Base-by-base conservation (phyloP, 2,888 invertebrate genomes). In the Geophilus truncorum region DNA sequence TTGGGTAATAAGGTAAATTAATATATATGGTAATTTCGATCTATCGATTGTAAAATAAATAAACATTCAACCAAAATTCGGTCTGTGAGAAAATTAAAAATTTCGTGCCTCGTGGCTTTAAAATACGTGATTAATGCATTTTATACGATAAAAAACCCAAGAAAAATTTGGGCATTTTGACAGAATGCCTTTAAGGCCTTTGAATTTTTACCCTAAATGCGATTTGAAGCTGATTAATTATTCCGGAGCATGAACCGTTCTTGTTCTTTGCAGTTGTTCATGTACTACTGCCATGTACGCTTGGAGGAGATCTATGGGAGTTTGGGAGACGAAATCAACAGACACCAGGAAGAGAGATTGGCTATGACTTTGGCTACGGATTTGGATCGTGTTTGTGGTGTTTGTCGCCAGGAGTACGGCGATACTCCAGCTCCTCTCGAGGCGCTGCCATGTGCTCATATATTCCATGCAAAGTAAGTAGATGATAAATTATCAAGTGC, bases 391-490 rank as follows among this genome's bases (percentile, higher is more conserved):
- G 90, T 91, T 57, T 96, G 96, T 85, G 95, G 94, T 0, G 91
- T 93, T 5, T 95, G 95, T 86, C 86, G 85, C 75, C 92, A 93
- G 83, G 91, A 93, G 1, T 92, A 95, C 83, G 93, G 93, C 1
- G 91, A 92, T 83, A 91, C 92, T 0, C 92, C 92, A 84, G 91
- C 91, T 80, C 84, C 84, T 18, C 88, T 95, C 70, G 94, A 95
- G 84, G 93, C 93, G 18, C 88, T 95, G 83, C 94, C 94, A 1
- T 96, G 95, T 88, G 92, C 94, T 2, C 95, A 95, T 86, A 94
- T 95, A 83, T 90, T 95, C 77, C 95, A 95, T 85, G 84, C 84
- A 80, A 85, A 85, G 86, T 86, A 82, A 81, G 82, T n/a, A n/a
- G n/a, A n/a, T n/a, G n/a, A n/a, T n/a, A n/a, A n/a, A n/a, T n/a